Percentiles rank a stretch among this genome's conserved stretches.
These are phyloP conservation scores for Tenebrio molitor DNA, from an alignment of 1,140 invertebrate species.

Conservation along the genomic window DNA sequence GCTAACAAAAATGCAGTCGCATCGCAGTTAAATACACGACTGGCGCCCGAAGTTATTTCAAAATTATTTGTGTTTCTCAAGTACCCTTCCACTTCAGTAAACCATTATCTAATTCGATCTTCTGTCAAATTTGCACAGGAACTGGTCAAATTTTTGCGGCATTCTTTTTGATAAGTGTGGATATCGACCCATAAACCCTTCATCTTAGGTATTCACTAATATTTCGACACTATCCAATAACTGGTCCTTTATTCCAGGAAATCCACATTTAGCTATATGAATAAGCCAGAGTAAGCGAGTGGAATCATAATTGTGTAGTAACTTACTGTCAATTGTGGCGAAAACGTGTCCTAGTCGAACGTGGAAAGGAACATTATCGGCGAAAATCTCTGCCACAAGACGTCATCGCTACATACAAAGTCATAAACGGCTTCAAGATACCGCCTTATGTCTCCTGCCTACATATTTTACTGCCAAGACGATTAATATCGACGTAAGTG, in stretches of 20 bases:
- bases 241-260: slow-evolving; percentile 22
- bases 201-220: slow-evolving; percentile 51
- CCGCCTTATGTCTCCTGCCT: too few species aligned
- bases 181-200: slow-evolving; percentile 59
- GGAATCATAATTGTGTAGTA: too few species aligned
- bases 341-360: too few species aligned
- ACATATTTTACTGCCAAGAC: too few species aligned
- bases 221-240: slow-evolving; percentile 20
- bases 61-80: slow-evolving; percentile 55
- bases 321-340: too few species aligned
- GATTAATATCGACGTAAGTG: too few species aligned
- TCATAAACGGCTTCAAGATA: too few species aligned
- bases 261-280: slow-evolving; percentile 24
- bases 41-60: slow-evolving; percentile 58
- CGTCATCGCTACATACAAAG: too few species aligned
- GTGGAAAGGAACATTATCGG: too few species aligned
- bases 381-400: too few species aligned
- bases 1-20: slow-evolving; percentile 63
- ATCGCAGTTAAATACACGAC: slow-evolving; percentile 65
- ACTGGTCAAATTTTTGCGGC: slow-evolving; percentile 47
- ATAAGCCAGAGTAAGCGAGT: too few species aligned
- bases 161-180: slow-evolving; percentile 55
- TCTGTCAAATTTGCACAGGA: slow-evolving; percentile 45
- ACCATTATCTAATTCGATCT: slow-evolving; percentile 57
- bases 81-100: slow-evolving; percentile 55